phyloP scores from a whole-genome alignment of 2,113 vertebrate genomes.

The Brachyhypopomus gauderio region DNA sequence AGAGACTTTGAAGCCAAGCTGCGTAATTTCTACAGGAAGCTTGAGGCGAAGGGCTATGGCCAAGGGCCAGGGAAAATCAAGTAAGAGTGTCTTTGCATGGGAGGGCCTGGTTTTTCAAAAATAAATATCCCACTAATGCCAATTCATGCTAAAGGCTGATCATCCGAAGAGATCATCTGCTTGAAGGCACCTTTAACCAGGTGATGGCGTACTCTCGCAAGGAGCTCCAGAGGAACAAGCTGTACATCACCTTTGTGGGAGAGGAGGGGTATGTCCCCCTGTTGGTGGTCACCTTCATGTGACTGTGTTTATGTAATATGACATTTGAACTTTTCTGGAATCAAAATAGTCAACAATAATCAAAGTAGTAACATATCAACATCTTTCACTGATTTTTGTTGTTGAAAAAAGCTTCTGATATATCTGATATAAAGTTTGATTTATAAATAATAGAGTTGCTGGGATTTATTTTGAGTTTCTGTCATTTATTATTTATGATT shows the following conservation, averaged over 20 bases:
- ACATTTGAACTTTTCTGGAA: background rate
- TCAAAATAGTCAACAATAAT: background rate
- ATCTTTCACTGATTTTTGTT: background rate
- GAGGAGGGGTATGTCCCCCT: slow-evolving; percentile 86
- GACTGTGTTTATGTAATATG: background rate
- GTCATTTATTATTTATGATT: too few relatives aligned
- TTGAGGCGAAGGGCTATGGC: slow-evolving; percentile 97
- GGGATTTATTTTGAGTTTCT: too few relatives aligned
- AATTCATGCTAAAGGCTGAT: slow-evolving; percentile 78
- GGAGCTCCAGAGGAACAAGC: slow-evolving; percentile 97
- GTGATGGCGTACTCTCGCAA: slow-evolving; percentile 98
- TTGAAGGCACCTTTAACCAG: slow-evolving; percentile 98
- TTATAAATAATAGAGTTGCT: too few relatives aligned
- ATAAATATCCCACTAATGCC: background rate
- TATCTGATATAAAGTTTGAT: too few relatives aligned
- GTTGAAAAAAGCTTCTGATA: too few relatives aligned
- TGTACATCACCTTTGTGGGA: slow-evolving; percentile 94
- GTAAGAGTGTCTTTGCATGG: slow-evolving; percentile 74
- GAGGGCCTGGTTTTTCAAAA: background rate
- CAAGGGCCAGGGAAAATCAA: slow-evolving; percentile 98
- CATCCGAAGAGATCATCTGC: slow-evolving; percentile 89
- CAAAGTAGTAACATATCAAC: background rate
- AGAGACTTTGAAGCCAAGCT: slow-evolving; percentile 98
- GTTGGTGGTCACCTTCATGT: background rate
- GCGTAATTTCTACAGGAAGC: slow-evolving; percentile 96